Conservation (phyloP, 2,113 vertebrate genomes). For the Collichthys lucidus region DNA sequence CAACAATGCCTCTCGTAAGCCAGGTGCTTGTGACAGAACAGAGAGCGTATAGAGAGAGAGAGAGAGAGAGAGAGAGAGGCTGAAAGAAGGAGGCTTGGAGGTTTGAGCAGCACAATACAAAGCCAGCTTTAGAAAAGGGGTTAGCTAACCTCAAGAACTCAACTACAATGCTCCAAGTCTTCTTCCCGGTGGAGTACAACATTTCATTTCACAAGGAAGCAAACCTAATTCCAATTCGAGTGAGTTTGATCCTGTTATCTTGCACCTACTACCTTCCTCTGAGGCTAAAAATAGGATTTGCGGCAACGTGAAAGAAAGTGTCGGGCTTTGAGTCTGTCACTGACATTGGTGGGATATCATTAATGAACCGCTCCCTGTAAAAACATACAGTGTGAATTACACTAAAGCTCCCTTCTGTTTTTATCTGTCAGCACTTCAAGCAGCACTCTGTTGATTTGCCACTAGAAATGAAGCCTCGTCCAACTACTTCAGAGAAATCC, state of each 20-base stretch:
- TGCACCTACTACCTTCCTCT: constrained; percentile 65
- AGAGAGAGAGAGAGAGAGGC: constrained; percentile 35
- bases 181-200: constrained; percentile 43
- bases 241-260: constrained; percentile 71
- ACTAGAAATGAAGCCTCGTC: constrained; percentile 39
- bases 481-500: constrained; percentile 66
- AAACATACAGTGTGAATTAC: constrained; percentile 64
- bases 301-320: constrained; percentile 40
- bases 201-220: constrained; percentile 64
- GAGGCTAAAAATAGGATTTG: constrained; percentile 64
- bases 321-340: constrained; percentile 46
- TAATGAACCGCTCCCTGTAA: constrained; percentile 52
- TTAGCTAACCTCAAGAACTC: constrained; percentile 60
- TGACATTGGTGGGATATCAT: constrained; percentile 52
- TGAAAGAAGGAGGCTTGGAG: constrained; percentile 46
- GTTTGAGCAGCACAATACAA: constrained; percentile 57
- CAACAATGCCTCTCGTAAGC: constrained; percentile 72
- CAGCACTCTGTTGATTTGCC: constrained; percentile 47
- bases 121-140: constrained; percentile 53
- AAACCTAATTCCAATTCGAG: constrained; percentile 67
- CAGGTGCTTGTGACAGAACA: constrained; percentile 69
- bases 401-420: constrained; percentile 61
- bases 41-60: constrained; percentile 43
- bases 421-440: constrained; percentile 61
- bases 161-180: constrained; percentile 36